Evolutionary conservation across 2,797 vertebrate genomes (phyloP).

Genomic region (Coendou prehensilis): DNA sequence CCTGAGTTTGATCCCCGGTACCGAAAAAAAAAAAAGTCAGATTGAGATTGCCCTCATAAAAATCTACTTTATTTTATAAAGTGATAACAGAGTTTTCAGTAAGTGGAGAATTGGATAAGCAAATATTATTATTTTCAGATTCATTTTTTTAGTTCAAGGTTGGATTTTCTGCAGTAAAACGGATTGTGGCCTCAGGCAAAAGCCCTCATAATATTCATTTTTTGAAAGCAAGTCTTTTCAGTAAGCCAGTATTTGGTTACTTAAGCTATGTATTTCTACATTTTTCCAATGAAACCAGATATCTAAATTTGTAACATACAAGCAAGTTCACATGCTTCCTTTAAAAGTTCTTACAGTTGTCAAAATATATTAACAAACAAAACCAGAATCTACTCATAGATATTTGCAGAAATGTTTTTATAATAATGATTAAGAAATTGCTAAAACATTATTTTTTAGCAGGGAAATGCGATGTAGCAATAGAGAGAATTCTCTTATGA

Average conservation of each 20-base stretch:
- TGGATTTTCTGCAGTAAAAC: background rate
- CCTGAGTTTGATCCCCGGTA: too few species aligned
- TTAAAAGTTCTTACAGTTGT: background rate
- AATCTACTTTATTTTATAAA: background rate
- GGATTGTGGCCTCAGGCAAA: background rate
- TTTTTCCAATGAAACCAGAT: background rate
- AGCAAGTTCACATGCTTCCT: background rate
- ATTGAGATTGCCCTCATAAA: background rate
- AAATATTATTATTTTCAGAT: slow-evolving; percentile 25
- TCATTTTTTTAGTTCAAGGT: slow-evolving; percentile 61
- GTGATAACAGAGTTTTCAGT: background rate
- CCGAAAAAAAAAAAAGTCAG: too few species aligned
- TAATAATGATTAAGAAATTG: background rate
- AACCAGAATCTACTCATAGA: background rate
- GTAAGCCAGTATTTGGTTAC: background rate
- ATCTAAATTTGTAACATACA: background rate
- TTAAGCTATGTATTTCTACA: background rate
- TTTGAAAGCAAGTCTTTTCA: background rate
- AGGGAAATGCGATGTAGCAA: background rate
- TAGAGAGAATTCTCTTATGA: background rate
- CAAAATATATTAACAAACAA: background rate
- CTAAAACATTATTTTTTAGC: background rate
- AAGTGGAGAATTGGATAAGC: background rate
- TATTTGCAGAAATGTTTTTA: background rate
- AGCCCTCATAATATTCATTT: background rate